phyloP scores from a whole-genome alignment of 1,140 invertebrate species.

The Callitettix versicolor region DNA sequence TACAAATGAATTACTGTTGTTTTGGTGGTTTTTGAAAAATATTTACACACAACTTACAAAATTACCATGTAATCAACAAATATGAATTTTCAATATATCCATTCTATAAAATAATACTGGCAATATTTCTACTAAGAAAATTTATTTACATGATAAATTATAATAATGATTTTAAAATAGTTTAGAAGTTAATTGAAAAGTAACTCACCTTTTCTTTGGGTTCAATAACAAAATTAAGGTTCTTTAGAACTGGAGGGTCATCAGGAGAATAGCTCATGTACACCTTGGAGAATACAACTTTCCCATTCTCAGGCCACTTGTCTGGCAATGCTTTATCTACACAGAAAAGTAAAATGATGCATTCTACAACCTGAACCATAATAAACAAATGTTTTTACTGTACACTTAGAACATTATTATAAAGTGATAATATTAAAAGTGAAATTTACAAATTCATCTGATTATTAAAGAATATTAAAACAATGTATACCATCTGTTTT shows the following conservation, averaged over 20 bases:
- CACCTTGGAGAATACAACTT: constrained; percentile 49
- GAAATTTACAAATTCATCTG: not conserved
- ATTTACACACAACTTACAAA: no score
- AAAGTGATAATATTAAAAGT: not conserved
- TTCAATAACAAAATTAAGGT: constrained; percentile 33
- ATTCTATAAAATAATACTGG: no score
- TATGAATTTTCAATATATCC: no score
- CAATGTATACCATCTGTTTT: not conserved
- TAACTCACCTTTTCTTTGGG: constrained; percentile 35
- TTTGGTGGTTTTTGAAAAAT: no score
- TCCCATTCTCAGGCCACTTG: constrained; percentile 34
- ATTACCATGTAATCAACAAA: no score
- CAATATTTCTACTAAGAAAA: no score
- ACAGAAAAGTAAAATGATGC: constrained; percentile 36
- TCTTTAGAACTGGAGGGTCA: constrained; percentile 54
- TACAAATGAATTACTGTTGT: no score
- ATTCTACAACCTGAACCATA: constrained; percentile 24
- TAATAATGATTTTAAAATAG: no score
- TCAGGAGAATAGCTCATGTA: constrained; percentile 50
- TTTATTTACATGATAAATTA: no score
- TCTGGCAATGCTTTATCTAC: constrained; percentile 30
- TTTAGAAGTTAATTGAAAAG: no score
- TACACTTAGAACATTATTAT: not conserved
- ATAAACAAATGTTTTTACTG: not conserved
- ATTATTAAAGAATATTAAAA: not conserved